Conservation (phyloP, 2,113 vertebrate genomes). For the Hirundichthys speculiger region DNA sequence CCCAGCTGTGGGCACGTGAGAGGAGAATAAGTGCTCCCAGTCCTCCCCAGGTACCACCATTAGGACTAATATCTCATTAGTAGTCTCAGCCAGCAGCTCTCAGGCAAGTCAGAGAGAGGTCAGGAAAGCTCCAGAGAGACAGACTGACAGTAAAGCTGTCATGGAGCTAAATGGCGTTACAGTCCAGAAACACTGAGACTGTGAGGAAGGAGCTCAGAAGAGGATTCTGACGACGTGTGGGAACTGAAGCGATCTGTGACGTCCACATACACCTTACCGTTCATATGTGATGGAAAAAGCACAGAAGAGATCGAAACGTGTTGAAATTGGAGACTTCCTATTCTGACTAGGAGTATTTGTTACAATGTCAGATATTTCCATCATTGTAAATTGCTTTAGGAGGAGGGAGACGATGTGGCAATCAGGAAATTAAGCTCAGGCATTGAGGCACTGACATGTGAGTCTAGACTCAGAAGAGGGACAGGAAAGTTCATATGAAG, state of each 20-base stretch:
- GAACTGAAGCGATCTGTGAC: constrained; percentile 1
- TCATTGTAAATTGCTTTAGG: no score
- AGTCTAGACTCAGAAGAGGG: no score
- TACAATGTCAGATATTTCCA: no score
- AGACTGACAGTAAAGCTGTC: constrained; percentile 33
- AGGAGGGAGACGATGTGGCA: no score
- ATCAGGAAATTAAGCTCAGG: no score
- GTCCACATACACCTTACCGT: no score
- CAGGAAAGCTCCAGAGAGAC: constrained; percentile 49
- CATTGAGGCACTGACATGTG: no score
- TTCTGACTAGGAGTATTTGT: no score
- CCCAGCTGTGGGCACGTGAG: constrained; percentile 14
- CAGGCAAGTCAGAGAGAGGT: constrained; percentile 63
- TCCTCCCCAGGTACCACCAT: constrained; percentile 44
- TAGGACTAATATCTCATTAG: constrained; percentile 64
- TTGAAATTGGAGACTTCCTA: no score
- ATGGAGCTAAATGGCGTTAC: constrained; percentile 21
- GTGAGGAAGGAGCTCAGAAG: constrained; percentile 12
- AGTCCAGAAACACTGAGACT: constrained; percentile 31
- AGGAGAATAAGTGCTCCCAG: constrained; percentile 29
- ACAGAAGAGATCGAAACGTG: neutral
- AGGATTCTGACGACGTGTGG: constrained; percentile 11
- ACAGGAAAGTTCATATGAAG: no score
- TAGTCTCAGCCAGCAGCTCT: constrained; percentile 49
- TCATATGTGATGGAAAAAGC: neutral